Evolutionary conservation across 2,113 vertebrate genomes (phyloP), one percentile per base, ranked within the genome.

Genomic region (Electrona antarctica): DNA sequence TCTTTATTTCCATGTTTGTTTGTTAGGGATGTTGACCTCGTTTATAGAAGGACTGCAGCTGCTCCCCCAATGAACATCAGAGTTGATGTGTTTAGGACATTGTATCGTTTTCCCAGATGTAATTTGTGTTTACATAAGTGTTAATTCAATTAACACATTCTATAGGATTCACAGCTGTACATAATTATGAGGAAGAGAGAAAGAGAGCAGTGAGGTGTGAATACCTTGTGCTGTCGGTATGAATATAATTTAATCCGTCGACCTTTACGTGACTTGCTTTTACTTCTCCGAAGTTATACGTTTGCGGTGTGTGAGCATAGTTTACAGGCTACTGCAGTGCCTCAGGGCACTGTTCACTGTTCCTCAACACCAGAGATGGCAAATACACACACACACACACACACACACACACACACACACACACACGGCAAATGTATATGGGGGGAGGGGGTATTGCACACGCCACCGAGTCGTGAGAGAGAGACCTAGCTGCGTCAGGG

Each of bases 341-440:
- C 11, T 54, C 10, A 6, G 4, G 12, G 5, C 51, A 13, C 51
- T 54, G 11, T 54, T 13, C 51, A 11, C 6, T 10, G 6, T n/a
- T n/a, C n/a, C 65, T 59, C 28, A 64, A 41, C 62, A 62, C 9
- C 49, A 75, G 41, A 69, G 13, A 74, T 78, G 52, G 58, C 72
- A 21, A 21, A 21, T 2, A n/a, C n/a, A n/a, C n/a, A n/a, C n/a
- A n/a, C n/a, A n/a, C n/a, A n/a, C n/a, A n/a, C n/a, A n/a, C n/a
- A n/a, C n/a, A n/a, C n/a, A n/a, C n/a, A n/a, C n/a, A n/a, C n/a
- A n/a, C n/a, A n/a, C n/a, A n/a, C n/a, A n/a, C n/a, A n/a, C n/a
- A n/a, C n/a, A n/a, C n/a, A n/a, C n/a, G n/a, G n/a, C n/a, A 21
- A 21, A 21, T 2, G 21, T 21, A 21, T 21, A 21, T 21, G 73